Evolutionary conservation across 1,140 invertebrate species (phyloP), one percentile per base, ranked within the genome.

Genomic region (Leptinotarsa texana): DNA sequence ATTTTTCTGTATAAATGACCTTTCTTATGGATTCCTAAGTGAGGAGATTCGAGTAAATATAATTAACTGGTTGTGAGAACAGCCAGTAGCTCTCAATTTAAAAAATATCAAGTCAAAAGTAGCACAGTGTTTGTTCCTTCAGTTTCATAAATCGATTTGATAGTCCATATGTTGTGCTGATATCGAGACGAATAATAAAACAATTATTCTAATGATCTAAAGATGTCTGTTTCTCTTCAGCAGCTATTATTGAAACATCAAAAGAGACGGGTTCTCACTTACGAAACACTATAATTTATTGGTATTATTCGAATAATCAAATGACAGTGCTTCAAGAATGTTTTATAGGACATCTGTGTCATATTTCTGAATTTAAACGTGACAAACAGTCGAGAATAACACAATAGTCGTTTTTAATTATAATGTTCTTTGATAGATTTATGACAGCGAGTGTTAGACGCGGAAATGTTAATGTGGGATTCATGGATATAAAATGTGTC

Each of bases 341-440:
- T 67, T 74, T 74, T 74, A 74, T 74, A 47, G 66, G 73, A 66
- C 73, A 69, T 74, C 73, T 74, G 73, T 74, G 73, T 68, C 73
- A 74, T 74, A 74, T 74, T 74, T 74, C 73, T 69, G 66, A 69
- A 74, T 74, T 74, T 74, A 74, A 68, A 74, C 73, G 69, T 77
- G 76, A 77, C 73, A 77, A 62, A 69, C 73, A 68, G 69, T 73
- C 69, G 70, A 27, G 72, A 74, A 69, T 74, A 71, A 72, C 65
- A 74, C 63, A 74, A 71, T 74, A 74, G 69, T 74, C 76, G 73
- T 74, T 77, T 77, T 77, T 77, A 77, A 77, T 77, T 77, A 77
- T 77, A 71, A 74, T 42, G 72, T 33, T 63, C 73, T 27, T 33
- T 72, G 76, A 77, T 74, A 77, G 73, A 77, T 77, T 77, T 77